Evolutionary conservation across 2,888 invertebrate genomes (phyloP).

Genomic region (Tanypteryx hageni): DNA sequence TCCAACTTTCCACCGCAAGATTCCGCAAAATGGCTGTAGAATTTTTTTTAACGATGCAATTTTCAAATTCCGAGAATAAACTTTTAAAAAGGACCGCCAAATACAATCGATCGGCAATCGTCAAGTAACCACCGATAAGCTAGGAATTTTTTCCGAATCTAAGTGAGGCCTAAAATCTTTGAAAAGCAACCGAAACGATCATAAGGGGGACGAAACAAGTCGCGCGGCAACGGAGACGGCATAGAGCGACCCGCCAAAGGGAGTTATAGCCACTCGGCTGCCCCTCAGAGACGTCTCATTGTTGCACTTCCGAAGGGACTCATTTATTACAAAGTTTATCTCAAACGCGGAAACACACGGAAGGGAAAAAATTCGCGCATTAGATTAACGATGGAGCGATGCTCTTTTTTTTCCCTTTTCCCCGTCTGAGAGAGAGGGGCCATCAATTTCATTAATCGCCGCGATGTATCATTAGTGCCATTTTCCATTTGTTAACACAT

Average conservation of each 20-base stretch:
- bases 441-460: neutral
- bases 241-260: neutral
- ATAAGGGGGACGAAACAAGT: neutral
- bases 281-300: neutral
- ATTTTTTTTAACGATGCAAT: too few species aligned
- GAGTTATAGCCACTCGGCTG: constrained; percentile 17
- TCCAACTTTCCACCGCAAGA: too few species aligned
- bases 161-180: too few species aligned
- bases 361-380: neutral
- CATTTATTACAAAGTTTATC: constrained; percentile 30
- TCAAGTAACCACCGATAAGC: too few species aligned
- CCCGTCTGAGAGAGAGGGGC: neutral
- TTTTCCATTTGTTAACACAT: neutral
- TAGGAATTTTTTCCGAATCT: too few species aligned
- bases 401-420: neutral
- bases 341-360: neutral
- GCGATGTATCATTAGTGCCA: constrained; percentile 19
- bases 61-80: too few species aligned
- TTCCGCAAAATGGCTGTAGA: too few species aligned
- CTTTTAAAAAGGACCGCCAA: too few species aligned
- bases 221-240: neutral
- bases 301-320: neutral
- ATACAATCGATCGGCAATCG: too few species aligned
- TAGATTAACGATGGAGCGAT: constrained; percentile 27
- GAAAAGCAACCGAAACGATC: too few species aligned